phyloP scores from a whole-genome alignment of 2,888 invertebrate genomes.

The Tribolium freemani region DNA sequence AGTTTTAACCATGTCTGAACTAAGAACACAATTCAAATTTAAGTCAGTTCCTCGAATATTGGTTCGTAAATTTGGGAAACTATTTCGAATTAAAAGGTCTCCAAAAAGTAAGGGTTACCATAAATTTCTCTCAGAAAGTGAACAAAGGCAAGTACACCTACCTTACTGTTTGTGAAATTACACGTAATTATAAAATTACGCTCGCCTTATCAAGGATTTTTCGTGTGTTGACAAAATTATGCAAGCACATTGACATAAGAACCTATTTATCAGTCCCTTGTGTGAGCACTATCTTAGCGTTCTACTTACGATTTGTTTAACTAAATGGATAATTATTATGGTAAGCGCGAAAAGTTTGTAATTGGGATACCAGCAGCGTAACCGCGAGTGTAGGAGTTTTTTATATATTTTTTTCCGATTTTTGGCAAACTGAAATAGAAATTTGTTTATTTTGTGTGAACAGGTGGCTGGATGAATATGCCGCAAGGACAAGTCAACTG shows the following conservation, averaged over 20 bases:
- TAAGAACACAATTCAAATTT: slow-evolving; percentile 47
- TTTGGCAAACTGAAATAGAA: too few species aligned
- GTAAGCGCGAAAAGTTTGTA: slow-evolving; percentile 6
- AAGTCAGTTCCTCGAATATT: slow-evolving; percentile 49
- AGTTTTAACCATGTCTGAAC: slow-evolving; percentile 54
- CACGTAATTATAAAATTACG: slow-evolving; percentile 5
- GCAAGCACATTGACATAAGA: neutral
- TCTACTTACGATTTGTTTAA: neutral
- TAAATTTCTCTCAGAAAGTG: slow-evolving; percentile 78
- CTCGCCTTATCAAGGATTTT: neutral
- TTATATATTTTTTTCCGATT: too few species aligned
- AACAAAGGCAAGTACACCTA: slow-evolving; percentile 73
- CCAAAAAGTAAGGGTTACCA: slow-evolving; percentile 74
- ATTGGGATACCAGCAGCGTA: too few species aligned
- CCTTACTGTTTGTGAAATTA: neutral
- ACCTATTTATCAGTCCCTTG: neutral
- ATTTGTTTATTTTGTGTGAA: too few species aligned
- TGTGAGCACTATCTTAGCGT: neutral
- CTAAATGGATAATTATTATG: slow-evolving; percentile 6
- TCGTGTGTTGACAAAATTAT: slow-evolving; percentile 6
- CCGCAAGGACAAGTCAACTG: slow-evolving; percentile 82
- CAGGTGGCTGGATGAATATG: slow-evolving; percentile 88
- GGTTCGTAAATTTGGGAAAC: slow-evolving; percentile 58
- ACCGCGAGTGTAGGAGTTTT: too few species aligned
- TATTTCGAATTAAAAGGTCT: slow-evolving; percentile 67